A percentile compares a stretch with the other conserved stretches of the same genome.
These are phyloP conservation scores for Neodiprion lecontei DNA, from an alignment of 1,140 invertebrate genomes.

Conservation along the genomic window DNA sequence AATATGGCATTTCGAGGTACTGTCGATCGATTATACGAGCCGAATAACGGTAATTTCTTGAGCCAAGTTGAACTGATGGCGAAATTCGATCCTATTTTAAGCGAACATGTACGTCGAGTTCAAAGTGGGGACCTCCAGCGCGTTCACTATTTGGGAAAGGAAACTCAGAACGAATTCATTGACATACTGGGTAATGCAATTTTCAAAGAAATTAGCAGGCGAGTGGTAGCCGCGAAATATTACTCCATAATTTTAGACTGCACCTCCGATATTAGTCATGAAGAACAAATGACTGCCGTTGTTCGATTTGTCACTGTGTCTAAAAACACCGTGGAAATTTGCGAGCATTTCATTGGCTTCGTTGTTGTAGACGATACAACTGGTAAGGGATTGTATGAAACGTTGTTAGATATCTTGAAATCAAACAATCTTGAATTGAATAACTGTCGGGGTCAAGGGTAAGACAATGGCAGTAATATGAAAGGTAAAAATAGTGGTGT, in stretches of 20 bases:
- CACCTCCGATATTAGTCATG: slow-evolving; percentile 18
- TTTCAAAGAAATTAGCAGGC: slow-evolving; percentile 23
- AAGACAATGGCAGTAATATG: slow-evolving; percentile 51
- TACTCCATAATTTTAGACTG: slow-evolving; percentile 30
- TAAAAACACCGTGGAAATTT: neutral
- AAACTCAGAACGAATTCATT: slow-evolving; percentile 33
- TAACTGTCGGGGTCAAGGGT: slow-evolving; percentile 39
- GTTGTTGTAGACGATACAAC: slow-evolving; percentile 1
- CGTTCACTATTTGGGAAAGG: slow-evolving; percentile 27
- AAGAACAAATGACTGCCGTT: slow-evolving; percentile 23
- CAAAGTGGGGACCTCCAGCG: slow-evolving; percentile 17
- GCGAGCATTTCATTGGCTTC: neutral
- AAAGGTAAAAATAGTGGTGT: slow-evolving; percentile 40
- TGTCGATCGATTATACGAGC: slow-evolving; percentile 25
- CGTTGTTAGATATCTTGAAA: neutral
- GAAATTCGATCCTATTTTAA: slow-evolving; percentile 33
- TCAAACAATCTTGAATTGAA: neutral
- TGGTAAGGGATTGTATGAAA: neutral
- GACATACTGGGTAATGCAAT: slow-evolving; percentile 20
- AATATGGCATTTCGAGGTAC: slow-evolving; percentile 31
- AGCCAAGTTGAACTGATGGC: slow-evolving; percentile 30
- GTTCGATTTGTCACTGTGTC: slow-evolving; percentile 19
- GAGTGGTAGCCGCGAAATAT: slow-evolving; percentile 26
- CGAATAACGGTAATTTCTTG: slow-evolving; percentile 35
- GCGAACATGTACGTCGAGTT: slow-evolving; percentile 29